These are phyloP conservation scores for Garrulus glandarius DNA, from an alignment of 2,797 vertebrate species.

Conservation along the genomic window DNA sequence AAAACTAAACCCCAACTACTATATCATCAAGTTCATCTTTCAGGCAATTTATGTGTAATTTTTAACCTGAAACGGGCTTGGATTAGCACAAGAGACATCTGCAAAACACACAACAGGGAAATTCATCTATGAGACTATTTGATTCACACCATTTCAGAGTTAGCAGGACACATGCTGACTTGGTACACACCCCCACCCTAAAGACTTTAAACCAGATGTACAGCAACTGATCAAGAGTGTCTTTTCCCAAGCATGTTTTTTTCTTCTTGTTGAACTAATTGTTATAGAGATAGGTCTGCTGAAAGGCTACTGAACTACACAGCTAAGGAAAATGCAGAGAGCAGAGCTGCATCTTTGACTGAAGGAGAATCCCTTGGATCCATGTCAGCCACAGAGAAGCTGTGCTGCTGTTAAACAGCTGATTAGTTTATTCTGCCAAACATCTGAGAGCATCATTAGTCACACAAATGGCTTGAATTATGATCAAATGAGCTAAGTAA, in stretches of 20 bases:
- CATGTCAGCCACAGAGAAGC: slow-evolving; percentile 5
- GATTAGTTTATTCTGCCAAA: slow-evolving; percentile 68
- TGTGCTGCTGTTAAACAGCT: slow-evolving; percentile 48
- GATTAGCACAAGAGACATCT: neutral
- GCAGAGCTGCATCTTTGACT: neutral
- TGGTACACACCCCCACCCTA: neutral
- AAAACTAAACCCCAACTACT: neutral
- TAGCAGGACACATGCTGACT: neutral
- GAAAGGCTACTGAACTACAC: neutral
- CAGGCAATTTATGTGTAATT: neutral
- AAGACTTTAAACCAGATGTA: neutral
- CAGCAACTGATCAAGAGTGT: neutral
- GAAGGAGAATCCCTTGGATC: neutral
- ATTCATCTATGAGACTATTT: neutral
- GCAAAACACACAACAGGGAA: neutral
- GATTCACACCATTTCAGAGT: neutral
- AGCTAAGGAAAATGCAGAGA: neutral
- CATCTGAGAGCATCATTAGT: slow-evolving; percentile 68
- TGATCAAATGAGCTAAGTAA: slow-evolving; percentile 59
- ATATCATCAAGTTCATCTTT: neutral
- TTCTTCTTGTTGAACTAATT: neutral
- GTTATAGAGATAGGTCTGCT: neutral
- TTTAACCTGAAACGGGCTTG: neutral
- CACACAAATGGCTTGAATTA: slow-evolving; percentile 63
- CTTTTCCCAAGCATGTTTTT: neutral